phyloP scores from a whole-genome alignment of 1,140 invertebrate genomes.

The Atta cephalotes region DNA sequence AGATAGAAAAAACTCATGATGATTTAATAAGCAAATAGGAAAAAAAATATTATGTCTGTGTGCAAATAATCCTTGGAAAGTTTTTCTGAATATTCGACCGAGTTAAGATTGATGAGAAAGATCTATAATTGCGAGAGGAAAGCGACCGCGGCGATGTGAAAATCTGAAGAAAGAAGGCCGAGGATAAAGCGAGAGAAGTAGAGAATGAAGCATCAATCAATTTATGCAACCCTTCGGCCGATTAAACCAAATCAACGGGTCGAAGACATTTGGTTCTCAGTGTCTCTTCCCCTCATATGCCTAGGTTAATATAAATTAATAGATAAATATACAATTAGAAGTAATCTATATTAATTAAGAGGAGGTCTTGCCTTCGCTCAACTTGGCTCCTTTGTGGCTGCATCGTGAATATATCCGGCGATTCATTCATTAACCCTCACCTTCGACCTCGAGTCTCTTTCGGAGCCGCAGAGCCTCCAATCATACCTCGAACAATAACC shows the following conservation, averaged over 20 bases:
- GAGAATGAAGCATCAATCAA: conserved; percentile 82
- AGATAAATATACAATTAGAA: conserved; percentile 86
- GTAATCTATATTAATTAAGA: conserved; percentile 87
- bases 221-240: conserved; percentile 83
- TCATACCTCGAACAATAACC: conserved; percentile 80
- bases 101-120: conserved; percentile 63
- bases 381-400: conserved; percentile 82
- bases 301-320: conserved; percentile 85
- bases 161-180: conserved; percentile 50
- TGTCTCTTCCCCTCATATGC: conserved; percentile 54
- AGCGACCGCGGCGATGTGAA: conserved; percentile 22
- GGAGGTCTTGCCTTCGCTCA: conserved; percentile 80
- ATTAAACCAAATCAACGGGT: conserved; percentile 83
- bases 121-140: conserved; percentile 53
- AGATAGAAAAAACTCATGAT: not conserved
- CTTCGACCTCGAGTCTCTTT: conserved; percentile 80
- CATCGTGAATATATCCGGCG: conserved; percentile 85
- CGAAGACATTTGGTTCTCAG: conserved; percentile 78
- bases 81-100: conserved; percentile 42
- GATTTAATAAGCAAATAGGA: not conserved
- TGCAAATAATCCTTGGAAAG: conserved; percentile 22
- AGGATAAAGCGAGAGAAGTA: conserved; percentile 56
- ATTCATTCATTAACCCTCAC: conserved; percentile 86
- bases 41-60: not conserved
- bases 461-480: conserved; percentile 71